Conservation (phyloP, 2,888 invertebrate genomes). For the Drosophila niveifrons region DNA sequence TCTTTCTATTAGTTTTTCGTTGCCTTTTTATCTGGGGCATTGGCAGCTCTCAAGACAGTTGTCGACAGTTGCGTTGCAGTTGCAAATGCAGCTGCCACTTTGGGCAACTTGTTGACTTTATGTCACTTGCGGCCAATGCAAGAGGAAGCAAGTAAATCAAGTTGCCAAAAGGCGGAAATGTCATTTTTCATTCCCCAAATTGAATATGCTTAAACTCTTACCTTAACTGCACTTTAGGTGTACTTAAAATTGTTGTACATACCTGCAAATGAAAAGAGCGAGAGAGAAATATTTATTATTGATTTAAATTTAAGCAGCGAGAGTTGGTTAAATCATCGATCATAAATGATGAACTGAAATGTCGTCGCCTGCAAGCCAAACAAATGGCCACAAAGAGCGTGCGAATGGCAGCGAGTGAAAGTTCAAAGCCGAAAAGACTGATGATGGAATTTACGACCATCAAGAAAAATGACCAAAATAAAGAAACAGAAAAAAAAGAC, state of each 20-base stretch:
- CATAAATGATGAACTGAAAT: slow-evolving; percentile 68
- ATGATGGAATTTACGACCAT: slow-evolving; percentile 47
- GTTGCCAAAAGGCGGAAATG: slow-evolving; percentile 73
- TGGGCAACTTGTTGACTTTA: slow-evolving; percentile 75
- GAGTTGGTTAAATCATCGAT: slow-evolving; percentile 61
- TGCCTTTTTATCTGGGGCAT: slow-evolving; percentile 26
- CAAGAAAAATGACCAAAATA: neutral
- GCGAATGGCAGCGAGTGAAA: slow-evolving; percentile 52
- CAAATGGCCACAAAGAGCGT: slow-evolving; percentile 65
- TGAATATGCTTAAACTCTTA: neutral
- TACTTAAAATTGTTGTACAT: slow-evolving; percentile 35
- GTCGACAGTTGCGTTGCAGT: slow-evolving; percentile 50
- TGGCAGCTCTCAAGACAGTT: slow-evolving; percentile 52
- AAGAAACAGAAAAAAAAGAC: slow-evolving; percentile 10
- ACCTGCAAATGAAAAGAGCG: slow-evolving; percentile 59
- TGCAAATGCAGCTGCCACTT: slow-evolving; percentile 69
- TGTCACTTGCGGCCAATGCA: slow-evolving; percentile 27
- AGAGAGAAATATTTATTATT: neutral
- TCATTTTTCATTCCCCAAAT: slow-evolving; percentile 60
- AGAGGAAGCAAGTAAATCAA: slow-evolving; percentile 61
- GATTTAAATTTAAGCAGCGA: neutral
- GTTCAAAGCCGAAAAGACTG: slow-evolving; percentile 53
- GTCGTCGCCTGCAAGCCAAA: slow-evolving; percentile 59
- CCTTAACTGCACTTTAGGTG: neutral
- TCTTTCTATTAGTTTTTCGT: slow-evolving; percentile 10